Evolutionary conservation across 92 coral and sea anemone species (phyloP).

Genomic region (Porites cylindrica): DNA sequence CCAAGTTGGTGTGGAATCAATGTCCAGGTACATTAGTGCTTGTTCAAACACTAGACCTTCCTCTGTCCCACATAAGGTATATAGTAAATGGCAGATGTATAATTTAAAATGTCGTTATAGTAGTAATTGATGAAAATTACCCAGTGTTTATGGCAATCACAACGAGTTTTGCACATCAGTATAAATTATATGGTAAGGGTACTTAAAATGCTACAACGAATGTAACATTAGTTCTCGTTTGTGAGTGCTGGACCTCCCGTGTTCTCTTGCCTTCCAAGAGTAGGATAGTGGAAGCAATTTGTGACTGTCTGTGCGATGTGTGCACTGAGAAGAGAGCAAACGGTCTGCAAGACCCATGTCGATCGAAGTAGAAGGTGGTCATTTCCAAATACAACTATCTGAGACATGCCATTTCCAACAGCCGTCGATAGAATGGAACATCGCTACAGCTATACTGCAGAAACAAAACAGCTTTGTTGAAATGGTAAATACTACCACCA

Average conservation of each 20-base stretch:
- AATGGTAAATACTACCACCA: slow-evolving; percentile 29
- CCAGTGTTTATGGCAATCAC: too few species aligned
- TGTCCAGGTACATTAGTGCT: background rate
- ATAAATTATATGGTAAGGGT: background rate
- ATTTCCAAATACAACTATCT: slow-evolving; percentile 33
- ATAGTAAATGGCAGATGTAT: too few species aligned
- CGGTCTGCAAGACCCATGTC: slow-evolving; percentile 17
- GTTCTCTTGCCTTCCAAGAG: slow-evolving; percentile 34
- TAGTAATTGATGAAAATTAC: too few species aligned
- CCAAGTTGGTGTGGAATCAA: background rate
- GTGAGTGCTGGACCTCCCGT: slow-evolving; percentile 55
- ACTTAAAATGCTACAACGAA: background rate
- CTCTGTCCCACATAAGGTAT: too few species aligned
- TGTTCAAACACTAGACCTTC: too few species aligned
- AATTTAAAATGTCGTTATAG: too few species aligned
- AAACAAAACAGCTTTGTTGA: slow-evolving; percentile 39
- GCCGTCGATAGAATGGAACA: slow-evolving; percentile 16
- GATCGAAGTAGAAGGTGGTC: slow-evolving; percentile 64
- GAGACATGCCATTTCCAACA: slow-evolving; percentile 31
- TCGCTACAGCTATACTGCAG: slow-evolving; percentile 31
- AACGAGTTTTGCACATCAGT: background rate
- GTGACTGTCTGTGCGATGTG: slow-evolving; percentile 17
- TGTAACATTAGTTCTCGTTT: slow-evolving; percentile 6
- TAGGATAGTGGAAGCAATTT: slow-evolving; percentile 54
- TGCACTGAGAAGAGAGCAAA: slow-evolving; percentile 15